A percentile compares a stretch with the other conserved stretches of the same genome.
phyloP scores from a whole-genome alignment of 2,113 vertebrate genomes.

The Lepisosteus oculatus region DNA sequence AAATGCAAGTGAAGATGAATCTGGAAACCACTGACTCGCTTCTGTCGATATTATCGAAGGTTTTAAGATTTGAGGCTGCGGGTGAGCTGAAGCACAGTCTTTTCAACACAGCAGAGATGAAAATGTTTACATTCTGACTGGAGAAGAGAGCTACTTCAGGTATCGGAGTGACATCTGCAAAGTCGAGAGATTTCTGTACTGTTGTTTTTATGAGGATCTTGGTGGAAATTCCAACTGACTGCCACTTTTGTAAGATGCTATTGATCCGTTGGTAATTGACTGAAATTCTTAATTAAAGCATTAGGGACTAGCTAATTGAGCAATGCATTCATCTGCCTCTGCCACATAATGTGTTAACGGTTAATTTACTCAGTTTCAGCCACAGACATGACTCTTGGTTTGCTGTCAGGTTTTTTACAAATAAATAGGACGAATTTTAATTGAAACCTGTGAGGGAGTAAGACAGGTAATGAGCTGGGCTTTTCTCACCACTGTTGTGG shows the following conservation, averaged over 20 bases:
- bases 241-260: background rate
- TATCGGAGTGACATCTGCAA: no score
- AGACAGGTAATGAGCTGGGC: slow-evolving; percentile 8
- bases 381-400: slow-evolving; percentile 9
- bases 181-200: no score
- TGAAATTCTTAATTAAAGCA: slow-evolving; percentile 17
- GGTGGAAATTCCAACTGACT: no score
- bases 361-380: slow-evolving; percentile 20
- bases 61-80: slow-evolving; percentile 33
- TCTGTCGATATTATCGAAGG: slow-evolving; percentile 37
- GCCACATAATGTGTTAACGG: slow-evolving; percentile 13
- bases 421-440: slow-evolving; percentile 8
- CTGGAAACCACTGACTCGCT: slow-evolving; percentile 21
- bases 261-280: background rate
- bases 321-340: slow-evolving; percentile 9
- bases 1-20: slow-evolving; percentile 45
- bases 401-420: slow-evolving; percentile 2
- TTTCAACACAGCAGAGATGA: no score
- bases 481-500: slow-evolving; percentile 10
- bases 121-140: no score
- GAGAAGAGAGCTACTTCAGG: no score
- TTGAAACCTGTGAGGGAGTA: slow-evolving; percentile 16
- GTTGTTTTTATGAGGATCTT: no score
- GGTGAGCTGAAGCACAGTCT: slow-evolving; percentile 16
- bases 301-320: slow-evolving; percentile 24